These are phyloP conservation scores for Actinostola sp. DNA, from an alignment of 92 coral and sea anemone genomes.

Conservation along the genomic window DNA sequence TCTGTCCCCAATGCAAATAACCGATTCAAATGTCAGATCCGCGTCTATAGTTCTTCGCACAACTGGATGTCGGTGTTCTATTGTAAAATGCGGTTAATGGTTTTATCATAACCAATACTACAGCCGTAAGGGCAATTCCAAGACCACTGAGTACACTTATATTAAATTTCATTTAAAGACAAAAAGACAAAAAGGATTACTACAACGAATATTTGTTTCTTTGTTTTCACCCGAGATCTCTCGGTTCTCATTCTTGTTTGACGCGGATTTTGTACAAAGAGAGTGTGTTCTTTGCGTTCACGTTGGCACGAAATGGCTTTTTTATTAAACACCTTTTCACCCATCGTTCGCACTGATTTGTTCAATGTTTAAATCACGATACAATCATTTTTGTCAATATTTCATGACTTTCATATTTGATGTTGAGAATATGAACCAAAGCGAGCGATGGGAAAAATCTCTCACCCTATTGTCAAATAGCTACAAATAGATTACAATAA, in stretches of 20 bases:
- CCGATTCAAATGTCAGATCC: constrained; percentile 11
- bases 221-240: no score
- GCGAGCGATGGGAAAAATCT: no score
- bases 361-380: neutral
- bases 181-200: no score
- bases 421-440: constrained; percentile 17
- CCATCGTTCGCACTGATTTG: no score
- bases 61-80: neutral
- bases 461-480: no score
- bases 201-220: no score
- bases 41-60: neutral
- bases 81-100: neutral
- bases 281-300: neutral
- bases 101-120: neutral
- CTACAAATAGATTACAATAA: no score
- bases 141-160: neutral
- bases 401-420: constrained; percentile 21
- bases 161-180: neutral
- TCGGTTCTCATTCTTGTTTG: neutral
- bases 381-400: constrained; percentile 11
- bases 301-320: no score
- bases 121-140: neutral
- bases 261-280: neutral
- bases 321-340: no score
- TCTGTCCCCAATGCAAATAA: neutral